Base-by-base conservation (phyloP, 2,888 invertebrate species). In the Limnephilus marmoratus region DNA sequence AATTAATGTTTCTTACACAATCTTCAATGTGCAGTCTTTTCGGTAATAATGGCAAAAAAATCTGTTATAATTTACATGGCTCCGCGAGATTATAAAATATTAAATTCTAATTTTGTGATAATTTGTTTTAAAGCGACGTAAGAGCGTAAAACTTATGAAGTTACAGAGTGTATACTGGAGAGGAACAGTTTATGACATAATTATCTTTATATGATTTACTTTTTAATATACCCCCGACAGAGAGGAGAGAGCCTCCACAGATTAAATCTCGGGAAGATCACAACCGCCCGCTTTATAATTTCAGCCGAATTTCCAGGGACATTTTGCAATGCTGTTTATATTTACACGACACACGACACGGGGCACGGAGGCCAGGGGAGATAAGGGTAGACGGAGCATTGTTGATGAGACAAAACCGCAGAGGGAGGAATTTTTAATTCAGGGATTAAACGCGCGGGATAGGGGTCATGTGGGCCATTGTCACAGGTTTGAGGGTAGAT, bases 331-430 rank as follows among this genome's bases (percentile, higher is more conserved):
- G 34, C 18, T 49, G 53, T 88, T 80, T 88, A 68, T 88, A 80
- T 88, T 31, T 88, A 86, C 41, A 41, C 29, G 24, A 45, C 86
- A 68, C n/a, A 37, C 90, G 49, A 49, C 87, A 45, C 24, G 90
- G 81, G 15, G 45, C 90, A 45, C 11, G 90, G 81, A 41, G 45
- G 81, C 18, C 18, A 68, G 29, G 18, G 45, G 13, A 53, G 68
- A 37, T 41, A 68, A 68, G 90, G 83, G 49, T 31, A 68, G 90
- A 85, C 12, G 81, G 81, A n/a, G 90, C 90, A 49, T 80, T 85
- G 90, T 85, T 90, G 90, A 90, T 80, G 85, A 90, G 29, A 85
- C 90, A 85, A 53, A 90, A 85, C 90, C 83, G 34, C 90, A 53
- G 45, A 41, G 90, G 85, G 85, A 15, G 90, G 90, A 85, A 90